Percentiles rank a stretch among this genome's conserved stretches.
Conservation (phyloP, 2,888 invertebrate species). For the Lycia hirtaria region DNA sequence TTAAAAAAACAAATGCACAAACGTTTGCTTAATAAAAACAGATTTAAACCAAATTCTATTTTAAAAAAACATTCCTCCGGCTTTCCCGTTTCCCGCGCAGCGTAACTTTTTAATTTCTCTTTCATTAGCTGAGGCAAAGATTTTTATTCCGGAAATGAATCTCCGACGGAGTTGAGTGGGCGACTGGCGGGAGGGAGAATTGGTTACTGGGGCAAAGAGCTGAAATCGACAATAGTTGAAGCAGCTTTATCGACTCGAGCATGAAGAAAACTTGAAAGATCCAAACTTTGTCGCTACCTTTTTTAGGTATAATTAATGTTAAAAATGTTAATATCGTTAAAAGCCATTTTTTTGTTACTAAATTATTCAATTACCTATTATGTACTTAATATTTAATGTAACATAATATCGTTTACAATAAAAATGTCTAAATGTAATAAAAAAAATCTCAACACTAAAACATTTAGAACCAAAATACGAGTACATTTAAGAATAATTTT, state of each 20-base stretch:
- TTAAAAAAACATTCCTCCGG: slow-evolving; percentile 16
- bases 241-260: slow-evolving; percentile 9
- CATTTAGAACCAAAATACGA: no score
- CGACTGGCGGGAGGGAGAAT: slow-evolving; percentile 16
- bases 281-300: background rate
- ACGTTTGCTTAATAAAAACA: background rate
- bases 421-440: no score
- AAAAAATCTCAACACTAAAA: no score
- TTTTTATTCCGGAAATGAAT: slow-evolving; percentile 46
- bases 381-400: no score
- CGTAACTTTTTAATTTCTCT: slow-evolving; percentile 43
- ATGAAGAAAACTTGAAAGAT: slow-evolving; percentile 2
- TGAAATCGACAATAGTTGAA: slow-evolving; percentile 21
- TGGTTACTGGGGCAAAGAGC: slow-evolving; percentile 16
- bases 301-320: no score
- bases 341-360: no score
- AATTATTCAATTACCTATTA: no score
- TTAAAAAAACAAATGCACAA: background rate
- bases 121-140: slow-evolving; percentile 39
- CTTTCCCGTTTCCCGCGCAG: slow-evolving; percentile 22
- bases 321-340: no score
- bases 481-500: no score
- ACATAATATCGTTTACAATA: no score
- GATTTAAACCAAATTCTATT: slow-evolving; percentile 9
- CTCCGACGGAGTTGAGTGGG: slow-evolving; percentile 38